Base-by-base conservation (phyloP, 2,113 vertebrate genomes). In the Toxotes chatareus region DNA sequence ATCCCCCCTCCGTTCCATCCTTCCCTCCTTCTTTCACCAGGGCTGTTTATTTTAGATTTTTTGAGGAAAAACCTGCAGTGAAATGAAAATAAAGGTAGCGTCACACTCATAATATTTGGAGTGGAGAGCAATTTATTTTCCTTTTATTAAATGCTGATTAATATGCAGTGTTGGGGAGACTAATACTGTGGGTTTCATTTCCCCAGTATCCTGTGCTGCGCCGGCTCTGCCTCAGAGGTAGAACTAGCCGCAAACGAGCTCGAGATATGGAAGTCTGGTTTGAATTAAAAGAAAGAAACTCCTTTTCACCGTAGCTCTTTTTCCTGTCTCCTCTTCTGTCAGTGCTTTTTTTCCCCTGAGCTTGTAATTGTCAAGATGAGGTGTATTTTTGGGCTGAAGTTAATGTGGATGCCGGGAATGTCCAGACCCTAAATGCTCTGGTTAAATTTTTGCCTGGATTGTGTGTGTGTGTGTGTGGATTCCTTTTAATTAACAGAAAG, bases 141-240 rank as follows among this genome's bases (percentile, higher is more conserved):
- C 94, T 98, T 97, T 97, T 97, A 97, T 96, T 96, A 97, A 97
- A 97, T 94, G 79, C 96, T 97, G 95, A 97, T 98, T 98, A 97
- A 98, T 98, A 97, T 97, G 97, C 96, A 96, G 97, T 91, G 96
- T 95, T 94, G 96, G 95, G 94, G 94, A 96, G 95, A 94, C 95
- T 96, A 97, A 97, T 97, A 95, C 95, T 86, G 92, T 85, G 93
- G 96, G 92, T 95, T 96, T 97, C 95, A 95, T 96, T 96, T 96
- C 96, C 93, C 94, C 95, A 88, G 95, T 86, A 97, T 97, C 96
- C 96, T 96, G 95, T 93, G 94, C 96, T 92, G 94, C 93, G 93
- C 92, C 90, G 93, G 94, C 93, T 61, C 77, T 13, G 80, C 80
- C 91, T 87, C 93, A 88, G 93, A 94, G 95, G 95, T 92, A 93